Evolutionary conservation across 64 coral and sea anemone genomes (phyloP).

Genomic region (Pocillopora verrucosa): DNA sequence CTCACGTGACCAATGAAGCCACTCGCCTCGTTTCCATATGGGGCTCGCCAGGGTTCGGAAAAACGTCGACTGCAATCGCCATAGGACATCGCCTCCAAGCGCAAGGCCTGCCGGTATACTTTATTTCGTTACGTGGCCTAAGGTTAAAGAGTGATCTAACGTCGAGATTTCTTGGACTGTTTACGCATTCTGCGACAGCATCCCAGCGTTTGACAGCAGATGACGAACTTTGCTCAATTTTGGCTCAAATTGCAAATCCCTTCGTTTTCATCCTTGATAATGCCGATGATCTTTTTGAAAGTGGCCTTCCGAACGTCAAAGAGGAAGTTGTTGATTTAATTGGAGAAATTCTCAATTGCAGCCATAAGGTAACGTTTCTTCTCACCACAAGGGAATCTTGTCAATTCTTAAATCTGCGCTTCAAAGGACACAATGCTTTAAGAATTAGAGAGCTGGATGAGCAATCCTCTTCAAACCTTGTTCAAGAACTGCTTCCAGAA

Average conservation of each 20-base stretch:
- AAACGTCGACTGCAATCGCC: conserved; percentile 33
- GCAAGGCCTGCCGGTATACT: conserved; percentile 14
- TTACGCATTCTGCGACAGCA: not conserved
- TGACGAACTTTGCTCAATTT: not conserved
- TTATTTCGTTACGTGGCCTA: conserved; percentile 31
- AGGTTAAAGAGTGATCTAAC: not conserved
- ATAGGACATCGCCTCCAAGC: conserved; percentile 34
- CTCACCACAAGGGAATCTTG: not conserved
- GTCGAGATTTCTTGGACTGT: not conserved
- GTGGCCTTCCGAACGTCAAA: too few relatives aligned
- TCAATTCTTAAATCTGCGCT: not conserved
- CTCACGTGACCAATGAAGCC: not conserved
- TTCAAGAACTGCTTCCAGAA: not conserved
- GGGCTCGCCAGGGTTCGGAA: conserved; percentile 49
- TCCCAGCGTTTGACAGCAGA: not conserved
- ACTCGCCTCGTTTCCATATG: conserved; percentile 9
- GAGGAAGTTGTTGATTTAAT: not conserved
- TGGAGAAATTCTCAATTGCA: conserved; percentile 8
- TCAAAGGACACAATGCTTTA: not conserved
- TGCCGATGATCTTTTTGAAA: conserved; percentile 35
- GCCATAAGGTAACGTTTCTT: not conserved
- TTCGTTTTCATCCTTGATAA: conserved; percentile 33
- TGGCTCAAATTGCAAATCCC: not conserved
- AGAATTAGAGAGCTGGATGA: not conserved
- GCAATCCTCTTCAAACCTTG: not conserved